Evolutionary conservation across 2,888 invertebrate species (phyloP).

Genomic region (Oligia strigilis): DNA sequence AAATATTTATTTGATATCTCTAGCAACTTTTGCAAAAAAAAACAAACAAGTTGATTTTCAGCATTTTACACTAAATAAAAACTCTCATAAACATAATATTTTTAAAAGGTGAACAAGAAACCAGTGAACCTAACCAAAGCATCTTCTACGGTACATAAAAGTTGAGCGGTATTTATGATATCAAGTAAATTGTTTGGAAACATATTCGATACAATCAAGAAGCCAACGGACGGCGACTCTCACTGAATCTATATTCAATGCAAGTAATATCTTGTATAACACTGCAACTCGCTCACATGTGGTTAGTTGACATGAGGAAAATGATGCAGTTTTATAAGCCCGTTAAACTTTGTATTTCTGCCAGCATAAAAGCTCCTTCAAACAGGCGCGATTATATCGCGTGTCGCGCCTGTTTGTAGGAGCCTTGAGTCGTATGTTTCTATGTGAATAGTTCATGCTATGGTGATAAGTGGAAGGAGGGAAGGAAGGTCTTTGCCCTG

Average conservation of each 20-base stretch:
- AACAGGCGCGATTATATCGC: too few species aligned
- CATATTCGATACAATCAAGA: conserved; percentile 30
- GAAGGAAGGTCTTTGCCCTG: too few species aligned
- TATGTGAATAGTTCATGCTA: not conserved
- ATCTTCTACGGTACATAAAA: conserved; percentile 19
- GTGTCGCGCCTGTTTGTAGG: too few species aligned
- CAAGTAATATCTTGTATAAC: conserved; percentile 56
- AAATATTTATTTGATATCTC: not conserved
- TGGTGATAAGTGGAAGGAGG: not conserved
- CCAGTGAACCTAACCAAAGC: conserved; percentile 4
- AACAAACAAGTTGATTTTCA: not conserved
- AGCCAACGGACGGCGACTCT: conserved; percentile 45
- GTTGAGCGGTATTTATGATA: conserved; percentile 19
- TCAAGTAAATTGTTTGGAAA: conserved; percentile 31
- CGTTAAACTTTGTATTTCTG: not conserved
- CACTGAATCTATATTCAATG: conserved; percentile 59
- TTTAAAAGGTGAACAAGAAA: not conserved
- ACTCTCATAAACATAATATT: not conserved
- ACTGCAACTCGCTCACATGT: conserved; percentile 22
- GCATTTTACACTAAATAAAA: too few species aligned
- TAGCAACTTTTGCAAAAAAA: not conserved
- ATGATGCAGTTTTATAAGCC: not conserved
- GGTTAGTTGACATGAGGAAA: conserved; percentile 26
- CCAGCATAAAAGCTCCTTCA: too few species aligned
- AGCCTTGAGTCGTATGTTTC: not conserved